Conservation (phyloP, 2,888 invertebrate species). For the Aporophyla lueneburgensis region DNA sequence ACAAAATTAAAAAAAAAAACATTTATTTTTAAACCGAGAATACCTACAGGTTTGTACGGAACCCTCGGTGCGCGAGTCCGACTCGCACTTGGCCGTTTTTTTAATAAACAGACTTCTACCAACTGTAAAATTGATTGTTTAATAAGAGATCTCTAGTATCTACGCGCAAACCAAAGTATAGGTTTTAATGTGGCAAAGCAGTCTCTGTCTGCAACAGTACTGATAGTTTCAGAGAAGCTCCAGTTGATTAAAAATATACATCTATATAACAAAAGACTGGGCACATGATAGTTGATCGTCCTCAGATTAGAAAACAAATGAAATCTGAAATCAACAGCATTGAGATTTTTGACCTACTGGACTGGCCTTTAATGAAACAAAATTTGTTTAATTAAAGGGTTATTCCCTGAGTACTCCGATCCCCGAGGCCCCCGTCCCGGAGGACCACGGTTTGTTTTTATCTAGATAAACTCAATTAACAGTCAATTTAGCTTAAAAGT, state of each 20-base stretch:
- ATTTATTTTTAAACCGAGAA: too few relatives aligned
- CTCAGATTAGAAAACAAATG: too few relatives aligned
- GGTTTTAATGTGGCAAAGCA: not conserved
- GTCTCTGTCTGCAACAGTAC: not conserved
- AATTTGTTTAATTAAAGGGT: too few relatives aligned
- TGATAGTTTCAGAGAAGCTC: not conserved
- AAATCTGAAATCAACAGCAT: not conserved
- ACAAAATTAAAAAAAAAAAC: too few relatives aligned
- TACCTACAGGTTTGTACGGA: too few relatives aligned
- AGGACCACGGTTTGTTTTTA: too few relatives aligned
- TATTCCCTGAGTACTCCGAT: too few relatives aligned
- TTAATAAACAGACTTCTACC: not conserved
- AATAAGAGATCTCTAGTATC: not conserved
- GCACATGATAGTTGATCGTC: not conserved
- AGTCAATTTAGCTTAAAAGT: too few relatives aligned
- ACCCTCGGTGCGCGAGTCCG: too few relatives aligned
- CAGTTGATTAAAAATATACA: not conserved
- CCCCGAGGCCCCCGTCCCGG: too few relatives aligned
- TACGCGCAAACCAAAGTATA: not conserved
- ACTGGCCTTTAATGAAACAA: not conserved
- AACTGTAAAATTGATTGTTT: not conserved
- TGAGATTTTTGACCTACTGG: not conserved
- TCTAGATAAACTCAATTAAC: too few relatives aligned
- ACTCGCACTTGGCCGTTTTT: too few relatives aligned
- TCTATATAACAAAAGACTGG: not conserved